Evolutionary conservation across 2,113 vertebrate genomes (phyloP).

Genomic region (Anhinga anhinga): DNA sequence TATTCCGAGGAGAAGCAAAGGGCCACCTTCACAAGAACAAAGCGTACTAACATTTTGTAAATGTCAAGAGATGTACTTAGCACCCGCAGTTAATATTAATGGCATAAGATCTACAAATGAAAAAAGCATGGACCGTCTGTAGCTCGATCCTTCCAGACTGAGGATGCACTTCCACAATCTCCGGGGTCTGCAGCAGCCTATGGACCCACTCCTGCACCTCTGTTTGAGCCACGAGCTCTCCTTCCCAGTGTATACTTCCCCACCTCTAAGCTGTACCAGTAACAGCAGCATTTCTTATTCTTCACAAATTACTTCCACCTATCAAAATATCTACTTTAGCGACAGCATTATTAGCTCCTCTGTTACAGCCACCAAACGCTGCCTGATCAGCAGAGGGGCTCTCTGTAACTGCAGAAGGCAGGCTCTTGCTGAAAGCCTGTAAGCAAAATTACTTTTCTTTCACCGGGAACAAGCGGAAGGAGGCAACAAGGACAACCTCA

Average conservation of each 20-base stretch:
- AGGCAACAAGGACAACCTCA: background rate
- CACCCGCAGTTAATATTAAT: background rate
- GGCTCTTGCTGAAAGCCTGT: background rate
- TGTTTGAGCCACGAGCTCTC: background rate
- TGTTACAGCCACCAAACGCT: background rate
- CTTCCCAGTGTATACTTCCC: background rate
- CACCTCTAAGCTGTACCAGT: background rate
- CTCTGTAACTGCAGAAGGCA: background rate
- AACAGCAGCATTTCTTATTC: background rate
- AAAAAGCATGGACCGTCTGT: background rate
- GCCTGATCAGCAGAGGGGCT: background rate
- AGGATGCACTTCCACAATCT: accelerated
- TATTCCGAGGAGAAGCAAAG: background rate
- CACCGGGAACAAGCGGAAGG: background rate
- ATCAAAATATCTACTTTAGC: background rate
- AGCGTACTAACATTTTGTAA: background rate
- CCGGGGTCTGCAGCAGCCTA: background rate
- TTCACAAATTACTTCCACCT: background rate
- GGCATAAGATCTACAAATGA: accelerated
- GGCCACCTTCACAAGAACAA: background rate
- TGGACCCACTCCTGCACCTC: background rate
- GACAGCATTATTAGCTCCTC: background rate
- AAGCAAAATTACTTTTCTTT: background rate
- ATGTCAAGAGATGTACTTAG: constrained; percentile 22
- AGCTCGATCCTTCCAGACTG: background rate